phyloP scores from a whole-genome alignment of 2,113 vertebrate species.

The Proterorhinus semilunaris region DNA sequence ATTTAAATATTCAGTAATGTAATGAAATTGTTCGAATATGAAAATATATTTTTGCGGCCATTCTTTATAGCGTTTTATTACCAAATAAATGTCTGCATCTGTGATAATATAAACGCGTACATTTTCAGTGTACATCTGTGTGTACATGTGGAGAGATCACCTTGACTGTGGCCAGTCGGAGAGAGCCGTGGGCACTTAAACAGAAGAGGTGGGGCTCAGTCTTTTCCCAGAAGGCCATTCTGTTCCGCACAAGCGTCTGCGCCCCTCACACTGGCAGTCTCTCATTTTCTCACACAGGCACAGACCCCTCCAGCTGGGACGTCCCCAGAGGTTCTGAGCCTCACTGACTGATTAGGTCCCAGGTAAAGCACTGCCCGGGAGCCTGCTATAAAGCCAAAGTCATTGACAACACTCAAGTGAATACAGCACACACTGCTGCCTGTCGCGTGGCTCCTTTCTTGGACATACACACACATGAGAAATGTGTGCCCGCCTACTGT shows the following conservation, averaged over 20 bases:
- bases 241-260: conserved; percentile 63
- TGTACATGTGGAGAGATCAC: conserved; percentile 64
- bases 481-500: conserved; percentile 36
- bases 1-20: too few species aligned
- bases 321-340: conserved; percentile 78
- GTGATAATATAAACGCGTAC: conserved; percentile 25
- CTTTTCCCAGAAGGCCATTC: conserved; percentile 72
- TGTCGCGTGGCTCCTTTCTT: conserved; percentile 10
- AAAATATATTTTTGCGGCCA: not conserved
- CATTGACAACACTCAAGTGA: conserved; percentile 52
- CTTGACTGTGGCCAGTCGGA: conserved; percentile 78
- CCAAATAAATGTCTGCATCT: conserved; percentile 22
- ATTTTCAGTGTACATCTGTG: conserved; percentile 25
- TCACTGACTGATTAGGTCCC: conserved; percentile 87
- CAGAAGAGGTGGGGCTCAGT: conserved; percentile 63
- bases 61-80: not conserved
- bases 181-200: conserved; percentile 72
- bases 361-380: conserved; percentile 86
- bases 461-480: conserved; percentile 21
- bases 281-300: conserved; percentile 40
- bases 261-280: conserved; percentile 37
- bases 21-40: not conserved
- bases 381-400: conserved; percentile 82
- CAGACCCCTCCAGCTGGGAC: conserved; percentile 70
- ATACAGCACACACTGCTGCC: conserved; percentile 28